These are phyloP conservation scores for Atlantisia rogersi DNA, from an alignment of 2,113 vertebrate genomes.

Conservation along the genomic window DNA sequence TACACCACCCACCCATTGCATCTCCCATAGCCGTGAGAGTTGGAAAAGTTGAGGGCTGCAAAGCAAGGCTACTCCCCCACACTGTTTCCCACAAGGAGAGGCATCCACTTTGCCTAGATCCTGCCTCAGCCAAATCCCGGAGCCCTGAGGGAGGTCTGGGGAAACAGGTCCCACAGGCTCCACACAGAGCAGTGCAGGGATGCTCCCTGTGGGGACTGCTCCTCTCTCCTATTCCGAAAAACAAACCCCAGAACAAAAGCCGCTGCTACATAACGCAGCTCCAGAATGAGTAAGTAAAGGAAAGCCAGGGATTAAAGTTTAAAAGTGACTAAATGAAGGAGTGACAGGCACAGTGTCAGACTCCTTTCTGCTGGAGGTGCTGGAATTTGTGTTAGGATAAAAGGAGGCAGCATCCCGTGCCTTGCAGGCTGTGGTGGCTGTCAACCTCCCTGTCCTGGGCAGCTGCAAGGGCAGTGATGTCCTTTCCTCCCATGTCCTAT, in stretches of 20 bases:
- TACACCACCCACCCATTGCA: background rate
- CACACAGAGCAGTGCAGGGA: background rate
- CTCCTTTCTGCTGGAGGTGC: background rate
- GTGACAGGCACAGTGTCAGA: background rate
- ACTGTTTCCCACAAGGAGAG: background rate
- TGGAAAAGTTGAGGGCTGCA: background rate
- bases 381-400: background rate
- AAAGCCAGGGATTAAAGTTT: background rate
- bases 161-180: background rate
- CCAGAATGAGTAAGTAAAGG: background rate
- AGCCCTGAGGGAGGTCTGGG: background rate
- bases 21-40: background rate
- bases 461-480: background rate
- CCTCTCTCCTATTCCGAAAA: background rate
- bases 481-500: background rate
- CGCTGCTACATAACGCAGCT: rapidly evolving
- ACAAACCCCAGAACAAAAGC: background rate
- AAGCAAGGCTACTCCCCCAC: background rate
- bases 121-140: background rate
- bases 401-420: background rate
- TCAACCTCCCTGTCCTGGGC: rapidly evolving
- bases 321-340: background rate
- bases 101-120: background rate
- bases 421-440: background rate
- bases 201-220: background rate